These are phyloP conservation scores for Rhinophrynus dorsalis DNA, from an alignment of 2,797 vertebrate genomes.

Conservation along the genomic window DNA sequence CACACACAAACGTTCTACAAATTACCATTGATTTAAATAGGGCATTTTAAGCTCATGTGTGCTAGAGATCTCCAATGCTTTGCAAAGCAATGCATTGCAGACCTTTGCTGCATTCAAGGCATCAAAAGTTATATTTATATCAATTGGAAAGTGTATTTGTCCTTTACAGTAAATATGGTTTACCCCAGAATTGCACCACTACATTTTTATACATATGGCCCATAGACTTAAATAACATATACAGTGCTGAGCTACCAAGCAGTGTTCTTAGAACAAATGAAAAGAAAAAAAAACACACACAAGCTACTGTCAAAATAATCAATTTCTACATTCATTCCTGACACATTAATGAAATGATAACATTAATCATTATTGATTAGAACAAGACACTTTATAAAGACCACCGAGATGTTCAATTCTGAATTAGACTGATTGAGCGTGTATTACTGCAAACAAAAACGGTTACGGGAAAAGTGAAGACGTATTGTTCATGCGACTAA, in stretches of 20 bases:
- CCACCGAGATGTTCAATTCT: conserved; percentile 20
- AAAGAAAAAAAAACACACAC: conserved; percentile 72
- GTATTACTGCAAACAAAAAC: conserved; percentile 82
- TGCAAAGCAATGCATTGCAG: no score
- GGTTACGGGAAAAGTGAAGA: conserved; percentile 70
- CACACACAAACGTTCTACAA: no score
- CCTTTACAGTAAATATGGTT: no score
- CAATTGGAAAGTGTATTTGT: no score
- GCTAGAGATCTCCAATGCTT: no score
- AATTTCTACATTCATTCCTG: conserved; percentile 53
- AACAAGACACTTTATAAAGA: conserved; percentile 16
- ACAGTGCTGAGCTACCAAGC: conserved; percentile 73
- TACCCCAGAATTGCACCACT: no score
- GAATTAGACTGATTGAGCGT: conserved; percentile 67
- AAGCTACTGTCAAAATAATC: conserved; percentile 73
- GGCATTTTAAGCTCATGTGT: no score
- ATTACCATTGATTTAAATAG: no score
- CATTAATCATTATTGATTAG: conserved; percentile 51
- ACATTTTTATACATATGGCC: no score
- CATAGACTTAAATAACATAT: conserved; percentile 79
- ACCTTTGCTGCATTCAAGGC: no score
- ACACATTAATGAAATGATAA: conserved; percentile 75
- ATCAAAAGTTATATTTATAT: no score
- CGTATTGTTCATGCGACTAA: conserved; percentile 80
- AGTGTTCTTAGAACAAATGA: conserved; percentile 59